Conservation (phyloP, 2,888 invertebrate genomes). For the Pelosia muscerda region DNA sequence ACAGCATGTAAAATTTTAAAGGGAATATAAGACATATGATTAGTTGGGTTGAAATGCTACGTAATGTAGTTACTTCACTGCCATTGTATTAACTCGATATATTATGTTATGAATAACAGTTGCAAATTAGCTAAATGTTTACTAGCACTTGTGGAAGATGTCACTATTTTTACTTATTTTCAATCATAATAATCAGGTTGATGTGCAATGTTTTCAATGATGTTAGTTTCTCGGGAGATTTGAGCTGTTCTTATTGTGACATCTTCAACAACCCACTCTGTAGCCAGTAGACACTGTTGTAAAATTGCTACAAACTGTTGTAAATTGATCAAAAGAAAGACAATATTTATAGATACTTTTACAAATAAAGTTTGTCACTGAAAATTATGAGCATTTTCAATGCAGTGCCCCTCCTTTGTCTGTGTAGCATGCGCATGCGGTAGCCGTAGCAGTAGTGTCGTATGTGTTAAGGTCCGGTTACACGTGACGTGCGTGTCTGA, state of each 20-base stretch:
- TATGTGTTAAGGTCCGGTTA: constrained; percentile 11
- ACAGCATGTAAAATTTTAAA: constrained; percentile 12
- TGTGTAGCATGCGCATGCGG: constrained; percentile 37
- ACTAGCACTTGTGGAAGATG: constrained; percentile 39
- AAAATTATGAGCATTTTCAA: constrained; percentile 77
- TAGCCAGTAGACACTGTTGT: constrained; percentile 53
- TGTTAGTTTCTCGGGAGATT: neutral
- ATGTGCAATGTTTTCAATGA: neutral
- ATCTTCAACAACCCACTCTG: constrained; percentile 38
- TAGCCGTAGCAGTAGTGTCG: constrained; percentile 17
- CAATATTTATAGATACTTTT: constrained; percentile 75
- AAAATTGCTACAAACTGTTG: constrained; percentile 54
- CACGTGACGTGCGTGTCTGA: constrained; percentile 10
- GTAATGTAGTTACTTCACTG: neutral
- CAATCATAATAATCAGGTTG: constrained; percentile 2
- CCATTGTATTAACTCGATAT: neutral
- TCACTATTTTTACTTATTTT: constrained; percentile 19
- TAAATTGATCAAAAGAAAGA: constrained; percentile 58
- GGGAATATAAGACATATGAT: neutral
- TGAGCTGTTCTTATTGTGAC: constrained; percentile 23
- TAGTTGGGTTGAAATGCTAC: neutral
- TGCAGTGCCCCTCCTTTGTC: constrained; percentile 63
- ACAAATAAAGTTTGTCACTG: constrained; percentile 78
- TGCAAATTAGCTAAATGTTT: constrained; percentile 50
- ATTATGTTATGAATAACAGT: constrained; percentile 38